Evolutionary conservation across 2,888 invertebrate species (phyloP), one percentile per base, ranked within the genome.

Genomic region (Caenorhabditis sp.): DNA sequence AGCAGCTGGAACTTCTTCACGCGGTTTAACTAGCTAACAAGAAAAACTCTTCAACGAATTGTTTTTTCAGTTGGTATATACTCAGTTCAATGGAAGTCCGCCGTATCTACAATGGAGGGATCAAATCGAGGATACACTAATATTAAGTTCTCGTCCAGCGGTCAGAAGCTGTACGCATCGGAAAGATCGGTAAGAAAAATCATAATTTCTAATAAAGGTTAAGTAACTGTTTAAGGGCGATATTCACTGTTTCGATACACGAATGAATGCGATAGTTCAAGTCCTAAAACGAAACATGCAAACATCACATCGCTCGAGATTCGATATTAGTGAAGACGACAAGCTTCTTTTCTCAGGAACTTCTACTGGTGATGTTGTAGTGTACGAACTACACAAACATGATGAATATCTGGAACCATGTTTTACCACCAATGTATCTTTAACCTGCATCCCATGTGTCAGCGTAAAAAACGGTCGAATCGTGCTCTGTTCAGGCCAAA

Each of bases 161-260:
- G 66, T 3, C 20, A 32, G 3, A 71, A 68, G 11, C 7, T 78
- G 2, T 78, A 65, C 37, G 72, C 63, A 3, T 78, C 78, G 5
- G 78, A 70, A 35, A 48, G 78, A 73, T 20, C 32, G 13, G 72
- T 72, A 20, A 35, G 30, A 30, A 2, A 22, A 37, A 55, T 53
- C 15, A n/a, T n/a, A n/a, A n/a, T n/a, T n/a, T n/a, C 22, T 22
- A 17, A 4, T n/a, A 24, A 9, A 8, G n/a, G 32, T 35, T 27
- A n/a, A 6, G 2, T 50, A 3, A 22, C 6, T 27, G 9, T 41
- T 62, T 17, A 43, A 73, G 72, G 78, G 78, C 2, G 72, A 78
- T 24, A 73, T 78, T 39, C 70, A 72, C 26, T 59, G 71, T 17
- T 78, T 73, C 26, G 78, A 78, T 26, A 52, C 68, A 17, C 30